Percentiles rank a stretch among this genome's conserved stretches.
Conservation (phyloP, 2,797 vertebrate genomes). For the Lepus townsendii region DNA sequence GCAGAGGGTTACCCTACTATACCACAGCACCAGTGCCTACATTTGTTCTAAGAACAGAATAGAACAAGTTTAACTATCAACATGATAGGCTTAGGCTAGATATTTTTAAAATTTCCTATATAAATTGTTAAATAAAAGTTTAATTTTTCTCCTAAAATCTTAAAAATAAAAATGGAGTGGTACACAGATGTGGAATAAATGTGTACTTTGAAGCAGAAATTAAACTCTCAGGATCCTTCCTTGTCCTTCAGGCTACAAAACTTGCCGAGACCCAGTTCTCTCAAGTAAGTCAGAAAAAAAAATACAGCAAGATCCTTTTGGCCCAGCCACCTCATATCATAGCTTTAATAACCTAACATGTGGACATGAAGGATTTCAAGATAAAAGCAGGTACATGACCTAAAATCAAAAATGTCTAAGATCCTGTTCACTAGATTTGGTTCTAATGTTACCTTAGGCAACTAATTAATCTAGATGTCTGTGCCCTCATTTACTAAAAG, state of each 20-base stretch:
- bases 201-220: not conserved
- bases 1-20: too few relatives aligned
- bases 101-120: not conserved
- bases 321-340: not conserved
- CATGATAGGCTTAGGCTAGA: not conserved
- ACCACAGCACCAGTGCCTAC: not conserved
- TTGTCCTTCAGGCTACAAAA: constrained; percentile 26
- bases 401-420: constrained; percentile 71
- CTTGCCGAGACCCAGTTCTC: constrained; percentile 67
- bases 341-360: constrained; percentile 51
- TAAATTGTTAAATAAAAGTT: constrained; percentile 13
- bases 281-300: constrained; percentile 55
- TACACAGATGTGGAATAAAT: not conserved
- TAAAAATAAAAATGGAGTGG: not conserved
- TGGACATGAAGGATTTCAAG: constrained; percentile 53
- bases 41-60: constrained; percentile 10
- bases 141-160: not conserved
- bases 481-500: constrained; percentile 77
- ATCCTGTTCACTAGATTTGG: constrained; percentile 71
- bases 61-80: constrained; percentile 5
- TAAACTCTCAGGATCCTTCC: constrained; percentile 51
- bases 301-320: constrained; percentile 32
- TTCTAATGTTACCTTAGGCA: constrained; percentile 74
- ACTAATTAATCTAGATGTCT: constrained; percentile 72
- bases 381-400: constrained; percentile 74